These are phyloP conservation scores for Eucidaris tribuloides DNA, from an alignment of 35 echinoderm and acorn worm genomes.

Conservation along the genomic window DNA sequence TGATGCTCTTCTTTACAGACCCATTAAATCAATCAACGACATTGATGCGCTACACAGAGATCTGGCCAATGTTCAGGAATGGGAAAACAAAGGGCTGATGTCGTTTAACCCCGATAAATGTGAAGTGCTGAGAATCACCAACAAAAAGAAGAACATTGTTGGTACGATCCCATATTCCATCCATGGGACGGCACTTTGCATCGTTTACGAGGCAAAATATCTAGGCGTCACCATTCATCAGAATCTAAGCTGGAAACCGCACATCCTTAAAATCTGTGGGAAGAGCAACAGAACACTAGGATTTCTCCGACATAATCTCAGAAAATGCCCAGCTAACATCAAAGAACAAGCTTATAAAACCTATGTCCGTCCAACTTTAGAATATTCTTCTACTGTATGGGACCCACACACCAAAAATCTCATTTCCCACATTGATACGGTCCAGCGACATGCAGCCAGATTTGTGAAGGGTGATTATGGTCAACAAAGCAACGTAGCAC, in stretches of 20 bases:
- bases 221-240: neutral
- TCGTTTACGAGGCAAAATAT: neutral
- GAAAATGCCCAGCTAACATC: conserved; percentile 3
- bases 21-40: neutral
- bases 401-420: conserved; percentile 4
- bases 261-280: conserved; percentile 20
- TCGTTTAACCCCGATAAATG: conserved; percentile 20
- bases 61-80: conserved; percentile 12
- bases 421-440: conserved; percentile 5
- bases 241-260: conserved; percentile 31
- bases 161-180: neutral
- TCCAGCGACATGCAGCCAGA: neutral
- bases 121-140: conserved; percentile 8
- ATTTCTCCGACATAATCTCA: conserved; percentile 1
- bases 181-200: neutral
- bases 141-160: conserved; percentile 10
- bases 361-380: neutral
- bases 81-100: conserved; percentile 13
- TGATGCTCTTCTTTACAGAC: conserved; percentile 26
- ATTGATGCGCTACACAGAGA: conserved; percentile 2
- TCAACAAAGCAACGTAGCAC: neutral
- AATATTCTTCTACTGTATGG: conserved; percentile 27
- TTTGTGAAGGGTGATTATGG: conserved; percentile 38
- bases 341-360: conserved; percentile 39
- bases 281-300: conserved; percentile 29